Evolutionary conservation across 1,140 invertebrate genomes (phyloP).

Genomic region (Aphidius gifuensis): DNA sequence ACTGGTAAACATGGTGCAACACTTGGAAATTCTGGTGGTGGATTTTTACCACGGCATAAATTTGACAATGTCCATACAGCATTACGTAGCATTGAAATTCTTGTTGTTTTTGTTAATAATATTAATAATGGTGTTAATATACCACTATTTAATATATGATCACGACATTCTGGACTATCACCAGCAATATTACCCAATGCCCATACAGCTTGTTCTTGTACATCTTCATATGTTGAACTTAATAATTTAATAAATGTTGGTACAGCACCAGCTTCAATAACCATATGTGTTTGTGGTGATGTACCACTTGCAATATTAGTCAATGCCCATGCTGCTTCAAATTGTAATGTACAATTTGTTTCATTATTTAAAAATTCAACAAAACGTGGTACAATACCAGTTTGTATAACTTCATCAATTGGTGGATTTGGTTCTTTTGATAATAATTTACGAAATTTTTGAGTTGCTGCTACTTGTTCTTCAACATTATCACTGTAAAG

Average conservation of each 20-base stretch:
- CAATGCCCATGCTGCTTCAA: slow-evolving; percentile 96
- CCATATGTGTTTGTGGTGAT: slow-evolving; percentile 86
- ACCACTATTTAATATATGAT: slow-evolving; percentile 83
- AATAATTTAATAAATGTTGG: slow-evolving; percentile 87
- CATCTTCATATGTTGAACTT: slow-evolving; percentile 82
- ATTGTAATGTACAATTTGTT: slow-evolving; percentile 82
- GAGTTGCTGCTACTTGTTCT: slow-evolving; percentile 84
- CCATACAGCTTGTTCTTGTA: slow-evolving; percentile 96
- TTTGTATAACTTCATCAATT: slow-evolving; percentile 97
- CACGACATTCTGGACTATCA: slow-evolving; percentile 88
- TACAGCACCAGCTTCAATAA: slow-evolving; percentile 92
- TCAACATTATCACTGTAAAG: slow-evolving; percentile 79
- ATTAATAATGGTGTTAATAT: slow-evolving; percentile 85
- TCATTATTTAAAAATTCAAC: slow-evolving; percentile 89
- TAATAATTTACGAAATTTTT: slow-evolving; percentile 90
- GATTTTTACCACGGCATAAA: slow-evolving; percentile 94
- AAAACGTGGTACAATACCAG: slow-evolving; percentile 94
- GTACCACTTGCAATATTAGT: slow-evolving; percentile 98
- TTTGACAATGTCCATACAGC: slow-evolving; percentile 98
- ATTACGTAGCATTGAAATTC: slow-evolving; percentile 91
- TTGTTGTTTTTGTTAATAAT: slow-evolving; percentile 78
- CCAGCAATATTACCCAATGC: slow-evolving; percentile 96
- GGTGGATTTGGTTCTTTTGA: slow-evolving; percentile 96
- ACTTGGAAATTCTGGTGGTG: slow-evolving; percentile 89
- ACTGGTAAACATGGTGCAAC: slow-evolving; percentile 82